Evolutionary conservation across 2,888 invertebrate species (phyloP).

Genomic region (Lycaena phlaeas): DNA sequence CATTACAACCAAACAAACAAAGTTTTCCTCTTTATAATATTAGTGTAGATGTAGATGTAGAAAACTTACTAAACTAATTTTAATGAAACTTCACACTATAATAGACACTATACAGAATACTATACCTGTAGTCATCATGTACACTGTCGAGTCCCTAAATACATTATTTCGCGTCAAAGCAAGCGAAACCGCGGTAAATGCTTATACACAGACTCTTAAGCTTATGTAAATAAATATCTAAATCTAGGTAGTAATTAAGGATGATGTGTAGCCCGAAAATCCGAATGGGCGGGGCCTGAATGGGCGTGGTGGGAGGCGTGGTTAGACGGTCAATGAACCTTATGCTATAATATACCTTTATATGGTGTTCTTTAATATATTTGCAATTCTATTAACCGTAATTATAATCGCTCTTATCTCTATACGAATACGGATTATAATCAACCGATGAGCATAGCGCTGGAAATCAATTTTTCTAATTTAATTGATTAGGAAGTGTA

Average conservation of each 20-base stretch:
- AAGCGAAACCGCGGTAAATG: too few relatives aligned
- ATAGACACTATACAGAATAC: too few relatives aligned
- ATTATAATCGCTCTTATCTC: conserved; percentile 8
- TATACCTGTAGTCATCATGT: too few relatives aligned
- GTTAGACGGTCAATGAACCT: conserved; percentile 43
- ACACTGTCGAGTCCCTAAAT: too few relatives aligned
- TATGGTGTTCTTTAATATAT: conserved; percentile 35
- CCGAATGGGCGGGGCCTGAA: conserved; percentile 41
- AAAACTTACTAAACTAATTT: too few relatives aligned
- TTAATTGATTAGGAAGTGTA: conserved; percentile 1
- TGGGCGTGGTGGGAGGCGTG: conserved; percentile 54
- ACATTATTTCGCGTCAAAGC: too few relatives aligned
- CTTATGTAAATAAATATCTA: neutral
- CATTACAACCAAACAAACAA: too few relatives aligned
- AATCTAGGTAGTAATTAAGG: conserved; percentile 9
- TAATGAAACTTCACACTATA: too few relatives aligned
- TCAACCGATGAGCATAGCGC: too few relatives aligned
- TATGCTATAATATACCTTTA: conserved; percentile 22
- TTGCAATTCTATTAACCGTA: conserved; percentile 50
- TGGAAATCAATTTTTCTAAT: conserved; percentile 1
- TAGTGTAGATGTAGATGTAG: too few relatives aligned
- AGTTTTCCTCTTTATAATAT: too few relatives aligned
- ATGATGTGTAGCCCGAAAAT: conserved; percentile 14
- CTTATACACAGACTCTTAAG: too few relatives aligned
- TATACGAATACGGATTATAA: conserved; percentile 1